Conservation (phyloP, 2,797 vertebrate genomes). For the Hemitrygon akajei region DNA sequence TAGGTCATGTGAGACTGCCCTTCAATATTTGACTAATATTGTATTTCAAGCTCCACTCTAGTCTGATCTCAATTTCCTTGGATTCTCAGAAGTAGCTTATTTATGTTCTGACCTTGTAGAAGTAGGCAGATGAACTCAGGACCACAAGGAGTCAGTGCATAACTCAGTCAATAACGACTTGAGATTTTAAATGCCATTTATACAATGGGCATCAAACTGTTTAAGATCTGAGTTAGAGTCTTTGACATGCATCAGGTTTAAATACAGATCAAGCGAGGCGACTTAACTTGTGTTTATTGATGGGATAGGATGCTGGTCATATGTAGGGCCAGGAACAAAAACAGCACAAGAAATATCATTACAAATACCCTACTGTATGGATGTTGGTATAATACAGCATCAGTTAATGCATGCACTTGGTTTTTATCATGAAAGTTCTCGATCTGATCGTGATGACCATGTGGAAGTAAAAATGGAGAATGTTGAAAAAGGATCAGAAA, state of each 20-base stretch:
- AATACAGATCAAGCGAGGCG: constrained; percentile 48
- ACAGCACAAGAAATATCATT: constrained; percentile 71
- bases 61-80: too few relatives aligned
- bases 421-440: constrained; percentile 79
- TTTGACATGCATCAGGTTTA: constrained; percentile 52
- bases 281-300: constrained; percentile 47
- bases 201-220: too few relatives aligned
- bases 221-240: constrained; percentile 49
- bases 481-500: constrained; percentile 66
- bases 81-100: neutral
- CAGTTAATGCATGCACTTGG: constrained; percentile 79
- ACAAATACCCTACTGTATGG: constrained; percentile 64
- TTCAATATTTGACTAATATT: too few relatives aligned
- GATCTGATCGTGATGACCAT: constrained; percentile 75
- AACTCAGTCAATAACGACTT: neutral
- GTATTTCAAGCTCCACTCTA: too few relatives aligned
- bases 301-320: constrained; percentile 67
- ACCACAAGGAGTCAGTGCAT: neutral
- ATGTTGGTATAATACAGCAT: constrained; percentile 70
- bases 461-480: constrained; percentile 79
- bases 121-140: too few relatives aligned
- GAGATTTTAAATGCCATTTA: neutral
- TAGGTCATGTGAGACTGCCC: too few relatives aligned
- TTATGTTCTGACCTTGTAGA: neutral
- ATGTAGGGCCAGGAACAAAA: constrained; percentile 66